A percentile compares a stretch with the other conserved stretches of the same genome.
These are phyloP conservation scores for Cheumatopsyche charites DNA, from an alignment of 1,140 invertebrate genomes.

Conservation along the genomic window DNA sequence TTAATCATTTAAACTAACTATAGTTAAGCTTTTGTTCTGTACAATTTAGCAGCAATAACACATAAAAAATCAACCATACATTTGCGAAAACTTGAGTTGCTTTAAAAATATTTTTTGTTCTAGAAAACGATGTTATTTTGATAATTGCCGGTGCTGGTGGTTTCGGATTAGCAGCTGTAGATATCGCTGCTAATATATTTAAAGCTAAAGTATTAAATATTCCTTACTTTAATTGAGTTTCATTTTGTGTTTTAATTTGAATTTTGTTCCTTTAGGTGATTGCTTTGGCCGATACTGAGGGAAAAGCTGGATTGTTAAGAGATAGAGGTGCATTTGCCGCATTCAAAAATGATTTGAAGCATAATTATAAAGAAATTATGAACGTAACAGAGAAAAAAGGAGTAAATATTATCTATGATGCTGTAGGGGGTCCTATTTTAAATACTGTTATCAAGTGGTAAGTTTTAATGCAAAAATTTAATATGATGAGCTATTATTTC, in stretches of 20 bases:
- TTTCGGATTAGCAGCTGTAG: slow-evolving; percentile 64
- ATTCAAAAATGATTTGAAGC: slow-evolving; percentile 58
- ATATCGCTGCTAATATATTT: slow-evolving; percentile 64
- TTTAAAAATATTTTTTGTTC: neutral
- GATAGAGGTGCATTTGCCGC: slow-evolving; percentile 63
- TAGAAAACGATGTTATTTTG: slow-evolving; percentile 57
- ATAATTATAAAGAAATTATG: slow-evolving; percentile 58
- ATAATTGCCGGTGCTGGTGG: slow-evolving; percentile 65
- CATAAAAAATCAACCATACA: neutral
- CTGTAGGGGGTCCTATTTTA: slow-evolving; percentile 64
- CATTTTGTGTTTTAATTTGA: neutral
- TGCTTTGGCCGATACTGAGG: slow-evolving; percentile 62
- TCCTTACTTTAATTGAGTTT: neutral
- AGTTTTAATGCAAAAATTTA: too few relatives aligned
- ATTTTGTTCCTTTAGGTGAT: slow-evolving; percentile 57
- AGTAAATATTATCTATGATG: slow-evolving; percentile 64
- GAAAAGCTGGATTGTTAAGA: slow-evolving; percentile 61
- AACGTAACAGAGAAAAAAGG: slow-evolving; percentile 60
- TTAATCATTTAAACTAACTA: neutral
- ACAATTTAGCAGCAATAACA: neutral
- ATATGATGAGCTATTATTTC: too few relatives aligned
- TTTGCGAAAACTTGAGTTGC: too few relatives aligned
- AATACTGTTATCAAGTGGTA: slow-evolving; percentile 59
- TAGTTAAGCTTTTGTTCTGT: neutral
- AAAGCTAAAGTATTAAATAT: slow-evolving; percentile 58